Evolutionary conservation across 2,888 invertebrate species (phyloP).

Genomic region (Tenodera sinensis): DNA sequence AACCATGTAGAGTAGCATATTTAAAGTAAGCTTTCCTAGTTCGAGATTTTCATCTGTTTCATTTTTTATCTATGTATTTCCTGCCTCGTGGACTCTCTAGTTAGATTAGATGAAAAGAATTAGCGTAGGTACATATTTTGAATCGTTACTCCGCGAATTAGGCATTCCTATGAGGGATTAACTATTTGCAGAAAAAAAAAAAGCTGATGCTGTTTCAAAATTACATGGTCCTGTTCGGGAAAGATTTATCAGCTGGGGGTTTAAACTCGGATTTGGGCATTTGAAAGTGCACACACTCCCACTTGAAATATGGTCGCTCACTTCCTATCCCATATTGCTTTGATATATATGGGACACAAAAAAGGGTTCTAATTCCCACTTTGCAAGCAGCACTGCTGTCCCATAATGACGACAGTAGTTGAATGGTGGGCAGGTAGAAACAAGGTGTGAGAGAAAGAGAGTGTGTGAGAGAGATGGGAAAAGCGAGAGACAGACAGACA

Average conservation of each 20-base stretch:
- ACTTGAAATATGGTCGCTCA: neutral
- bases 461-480: too few species aligned
- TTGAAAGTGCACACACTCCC: neutral
- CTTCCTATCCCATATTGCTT: neutral
- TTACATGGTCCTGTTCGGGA: neutral
- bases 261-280: neutral
- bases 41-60: too few species aligned
- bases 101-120: too few species aligned
- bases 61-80: too few species aligned
- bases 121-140: too few species aligned
- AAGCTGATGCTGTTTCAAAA: neutral
- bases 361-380: neutral
- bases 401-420: neutral
- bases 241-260: neutral
- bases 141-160: too few species aligned
- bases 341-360: neutral
- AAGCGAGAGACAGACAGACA: neutral
- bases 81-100: too few species aligned
- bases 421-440: neutral
- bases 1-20: too few species aligned
- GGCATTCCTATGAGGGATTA: too few species aligned
- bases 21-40: too few species aligned
- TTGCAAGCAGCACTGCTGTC: neutral
- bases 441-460: neutral
- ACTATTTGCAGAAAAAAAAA: neutral